phyloP scores from a whole-genome alignment of 2,797 vertebrate genomes.

The Numenius phaeopus region DNA sequence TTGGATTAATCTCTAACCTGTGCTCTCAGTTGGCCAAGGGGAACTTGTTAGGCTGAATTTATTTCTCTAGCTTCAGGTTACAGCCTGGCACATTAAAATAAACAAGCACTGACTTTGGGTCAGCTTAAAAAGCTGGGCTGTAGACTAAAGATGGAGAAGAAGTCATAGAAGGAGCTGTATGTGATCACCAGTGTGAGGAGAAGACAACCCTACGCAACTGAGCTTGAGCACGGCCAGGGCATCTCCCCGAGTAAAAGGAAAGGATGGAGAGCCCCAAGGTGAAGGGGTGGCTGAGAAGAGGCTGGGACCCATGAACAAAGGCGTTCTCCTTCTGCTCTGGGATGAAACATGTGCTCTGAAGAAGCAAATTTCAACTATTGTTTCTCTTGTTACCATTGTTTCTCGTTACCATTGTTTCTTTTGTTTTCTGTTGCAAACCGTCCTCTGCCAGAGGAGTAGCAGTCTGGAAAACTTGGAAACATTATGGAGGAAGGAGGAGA shows the following conservation, averaged over 20 bases:
- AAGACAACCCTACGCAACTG: neutral
- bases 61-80: constrained; percentile 22
- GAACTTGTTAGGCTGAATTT: constrained; percentile 39
- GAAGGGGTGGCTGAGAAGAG: neutral
- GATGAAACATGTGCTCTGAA: neutral
- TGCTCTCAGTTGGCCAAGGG: neutral
- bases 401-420: neutral
- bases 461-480: neutral
- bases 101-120: neutral
- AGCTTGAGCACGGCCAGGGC: neutral
- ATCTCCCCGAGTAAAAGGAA: neutral
- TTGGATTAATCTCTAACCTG: constrained; percentile 46
- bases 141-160: neutral
- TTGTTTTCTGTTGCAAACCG: neutral
- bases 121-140: neutral
- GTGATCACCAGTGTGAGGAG: neutral
- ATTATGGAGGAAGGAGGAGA: neutral
- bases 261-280: neutral
- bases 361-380: neutral
- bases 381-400: neutral
- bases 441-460: neutral
- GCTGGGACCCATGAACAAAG: neutral
- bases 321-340: neutral
- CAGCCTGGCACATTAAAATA: neutral
- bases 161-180: neutral